Evolutionary conservation across 1,140 invertebrate genomes (phyloP).

Genomic region (Nixonia krombeini): DNA sequence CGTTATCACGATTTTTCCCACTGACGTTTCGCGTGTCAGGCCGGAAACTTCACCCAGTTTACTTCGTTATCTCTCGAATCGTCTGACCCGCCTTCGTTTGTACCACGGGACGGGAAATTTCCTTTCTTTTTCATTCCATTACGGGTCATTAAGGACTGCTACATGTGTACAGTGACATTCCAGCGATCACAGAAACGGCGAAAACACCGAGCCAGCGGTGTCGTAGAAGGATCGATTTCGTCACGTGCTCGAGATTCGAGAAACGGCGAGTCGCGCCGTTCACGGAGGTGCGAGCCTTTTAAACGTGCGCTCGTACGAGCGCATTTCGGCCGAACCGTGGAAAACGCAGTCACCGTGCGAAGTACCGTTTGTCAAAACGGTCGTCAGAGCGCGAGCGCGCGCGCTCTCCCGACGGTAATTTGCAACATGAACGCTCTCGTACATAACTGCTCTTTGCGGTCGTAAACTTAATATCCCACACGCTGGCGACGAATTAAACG

Average conservation of each 20-base stretch:
- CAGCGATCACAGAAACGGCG: too few relatives aligned
- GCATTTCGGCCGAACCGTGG: neutral
- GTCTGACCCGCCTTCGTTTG: too few relatives aligned
- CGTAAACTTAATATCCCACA: conserved; percentile 34
- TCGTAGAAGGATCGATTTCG: neutral
- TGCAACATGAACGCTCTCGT: conserved; percentile 57
- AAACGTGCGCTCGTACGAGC: neutral
- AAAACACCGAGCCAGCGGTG: too few relatives aligned
- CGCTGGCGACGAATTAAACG: conserved; percentile 24
- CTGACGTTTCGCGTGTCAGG: too few relatives aligned
- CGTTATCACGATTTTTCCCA: too few relatives aligned
- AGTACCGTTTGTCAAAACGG: conserved; percentile 69
- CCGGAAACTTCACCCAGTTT: too few relatives aligned
- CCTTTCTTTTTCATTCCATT: too few relatives aligned
- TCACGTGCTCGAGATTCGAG: neutral
- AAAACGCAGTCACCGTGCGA: conserved; percentile 25
- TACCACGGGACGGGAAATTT: too few relatives aligned
- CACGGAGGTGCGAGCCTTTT: neutral
- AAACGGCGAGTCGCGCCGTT: neutral
- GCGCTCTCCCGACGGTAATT: conserved; percentile 65
- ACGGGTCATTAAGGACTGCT: too few relatives aligned
- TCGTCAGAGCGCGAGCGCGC: conserved; percentile 52
- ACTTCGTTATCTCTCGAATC: too few relatives aligned
- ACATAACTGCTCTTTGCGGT: conserved; percentile 54
- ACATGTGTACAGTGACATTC: too few relatives aligned